Evolutionary conservation across 2,797 vertebrate genomes (phyloP), one percentile per base, ranked within the genome.

Genomic region (Lemur catta): DNA sequence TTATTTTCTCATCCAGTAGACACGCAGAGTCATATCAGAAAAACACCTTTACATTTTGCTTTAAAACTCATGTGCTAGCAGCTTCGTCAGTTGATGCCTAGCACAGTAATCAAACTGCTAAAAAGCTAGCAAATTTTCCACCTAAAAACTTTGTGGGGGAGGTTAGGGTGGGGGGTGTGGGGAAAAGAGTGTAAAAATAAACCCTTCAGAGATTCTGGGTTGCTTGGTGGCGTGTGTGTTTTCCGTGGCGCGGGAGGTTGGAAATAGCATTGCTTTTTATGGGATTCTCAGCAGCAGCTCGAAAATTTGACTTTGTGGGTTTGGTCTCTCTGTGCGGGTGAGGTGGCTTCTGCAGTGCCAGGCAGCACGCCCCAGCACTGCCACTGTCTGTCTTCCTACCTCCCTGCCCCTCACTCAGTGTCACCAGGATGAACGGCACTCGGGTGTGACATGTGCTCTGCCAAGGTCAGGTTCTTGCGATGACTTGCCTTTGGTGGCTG

Each of bases 401-500:
- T 86, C 50, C n/a, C 96, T 48, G 89, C 79, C 89, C 43, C 84
- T 79, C 0, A 7, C 55, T 48, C 20, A 43, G 67, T 97, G 98
- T 98, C 97, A 97, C 96, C 96, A 48, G 75, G 98, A 95, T 98
- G 98, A 98, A 97, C 89, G 96, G 97, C 97, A 87, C 97, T 98
- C 97, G 98, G 98, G 98, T 98, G 98, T 98, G 97, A 98, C 98
- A 98, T 97, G 98, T 96, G 97, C 97, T 98, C 98, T 97, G 98
- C 98, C 98, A 98, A 98, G 98, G 98, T 99, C 98, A 98, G 98
- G 98, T 98, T 98, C 98, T 98, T 98, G 97, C 95, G 98, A 98
- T 97, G 98, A 97, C 96, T 98, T 96, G 97, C 98, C 98, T 95
- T 86, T 98, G 98, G 98, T 98, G 97, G 98, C 95, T 93, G 98